Conservation (phyloP, 2,113 vertebrate species). For the Fulica atra region DNA sequence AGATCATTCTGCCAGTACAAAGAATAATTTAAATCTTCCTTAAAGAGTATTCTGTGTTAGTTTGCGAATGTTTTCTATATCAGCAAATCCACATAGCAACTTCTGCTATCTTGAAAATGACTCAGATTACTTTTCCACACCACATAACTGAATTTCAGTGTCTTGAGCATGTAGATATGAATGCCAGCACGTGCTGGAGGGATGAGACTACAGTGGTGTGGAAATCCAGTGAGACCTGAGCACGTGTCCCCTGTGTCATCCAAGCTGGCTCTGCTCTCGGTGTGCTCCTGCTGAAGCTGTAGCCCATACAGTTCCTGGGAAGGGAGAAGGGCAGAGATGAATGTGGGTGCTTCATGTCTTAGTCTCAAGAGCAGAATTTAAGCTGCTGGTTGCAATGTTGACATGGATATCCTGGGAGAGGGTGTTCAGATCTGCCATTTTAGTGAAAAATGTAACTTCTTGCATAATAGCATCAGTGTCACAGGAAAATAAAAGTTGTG, state of each 20-base stretch:
- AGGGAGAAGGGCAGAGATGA: background rate
- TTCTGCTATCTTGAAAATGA: background rate
- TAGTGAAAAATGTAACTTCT: background rate
- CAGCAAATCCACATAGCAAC: background rate
- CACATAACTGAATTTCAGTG: background rate
- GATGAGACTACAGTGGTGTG: background rate
- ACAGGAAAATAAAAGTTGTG: background rate
- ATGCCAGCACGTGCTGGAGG: too few relatives aligned
- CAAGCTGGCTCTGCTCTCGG: background rate
- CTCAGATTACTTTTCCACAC: background rate
- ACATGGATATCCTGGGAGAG: background rate
- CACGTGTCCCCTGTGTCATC: fast-evolving
- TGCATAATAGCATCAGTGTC: background rate
- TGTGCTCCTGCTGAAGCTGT: background rate
- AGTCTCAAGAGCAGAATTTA: background rate
- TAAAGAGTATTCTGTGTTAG: background rate
- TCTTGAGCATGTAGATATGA: background rate
- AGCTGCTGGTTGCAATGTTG: background rate
- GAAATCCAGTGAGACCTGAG: background rate
- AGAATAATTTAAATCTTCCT: background rate
- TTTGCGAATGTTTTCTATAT: background rate
- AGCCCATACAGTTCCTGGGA: background rate
- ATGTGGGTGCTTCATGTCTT: background rate
- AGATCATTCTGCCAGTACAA: background rate
- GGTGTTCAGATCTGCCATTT: background rate